Base-by-base conservation (phyloP, 1,140 invertebrate species). In the Chrysomallon squamiferum region DNA sequence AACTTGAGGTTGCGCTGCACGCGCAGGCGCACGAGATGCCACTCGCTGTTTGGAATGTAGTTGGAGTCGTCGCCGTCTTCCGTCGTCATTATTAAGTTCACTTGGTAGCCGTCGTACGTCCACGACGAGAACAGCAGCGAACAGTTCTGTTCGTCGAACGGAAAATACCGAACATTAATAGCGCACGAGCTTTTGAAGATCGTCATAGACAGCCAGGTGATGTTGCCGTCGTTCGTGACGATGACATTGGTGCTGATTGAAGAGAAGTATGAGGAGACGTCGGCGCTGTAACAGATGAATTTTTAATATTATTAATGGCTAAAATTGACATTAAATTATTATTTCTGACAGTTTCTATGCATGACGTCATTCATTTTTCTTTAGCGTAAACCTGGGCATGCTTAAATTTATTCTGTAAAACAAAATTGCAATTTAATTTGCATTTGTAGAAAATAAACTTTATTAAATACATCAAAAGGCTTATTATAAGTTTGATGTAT, bases 91-190 rank as follows among this genome's bases (percentile, higher is more conserved):
- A 75, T 52, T n/a, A 80, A 69, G 66, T 83, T 81, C 33, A 78
- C 63, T 50, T 72, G 45, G 58, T 43, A 85, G 49, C 94, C 95
- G 82, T 97, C 95, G 85, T 97, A 97, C 0, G 95, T 97, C 96
- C 96, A 97, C 0, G 94, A 96, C 6, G 95, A 94, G 90, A 95
- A 97, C 85, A 80, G 77, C 77, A 87, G 77, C 47, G 82, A 79
- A 65, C 86, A 88, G 63, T 84, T 86, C 69, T 88, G 86, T 60
- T 78, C 76, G 66, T 88, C 87, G 72, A 88, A 88, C 29, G 87
- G 87, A 68, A 88, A 88, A 72, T 87, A 86, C 25, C 80, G 74
- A 2, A 88, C 87, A 69, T 88, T 83, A 30, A 87, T 82, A 20
- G 81, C 75, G 65, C 87, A 88, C 18, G 86, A 86, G 60, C 83